These are phyloP conservation scores for Lysiphlebus fabarum DNA, from an alignment of 1,140 invertebrate species.

Conservation along the genomic window DNA sequence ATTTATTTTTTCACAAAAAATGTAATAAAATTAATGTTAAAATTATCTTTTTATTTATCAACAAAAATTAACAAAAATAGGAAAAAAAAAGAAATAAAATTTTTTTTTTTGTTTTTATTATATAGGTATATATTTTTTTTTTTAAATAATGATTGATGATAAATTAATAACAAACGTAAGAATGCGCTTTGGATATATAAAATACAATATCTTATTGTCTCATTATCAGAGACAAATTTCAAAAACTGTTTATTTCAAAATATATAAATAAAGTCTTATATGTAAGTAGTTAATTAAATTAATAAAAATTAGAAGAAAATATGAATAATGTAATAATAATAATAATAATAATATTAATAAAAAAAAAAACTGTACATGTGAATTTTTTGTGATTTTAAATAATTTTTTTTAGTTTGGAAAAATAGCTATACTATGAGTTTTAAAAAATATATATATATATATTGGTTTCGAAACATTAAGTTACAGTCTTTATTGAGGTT, in stretches of 20 bases:
- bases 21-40: not conserved
- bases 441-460: slow-evolving; percentile 21
- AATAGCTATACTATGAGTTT: not conserved
- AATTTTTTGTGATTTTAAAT: slow-evolving; percentile 9
- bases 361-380: not conserved
- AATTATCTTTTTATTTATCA: not conserved
- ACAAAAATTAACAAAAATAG: not conserved
- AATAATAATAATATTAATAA: no score
- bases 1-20: no score
- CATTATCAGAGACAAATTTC: slow-evolving; percentile 29
- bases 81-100: not conserved
- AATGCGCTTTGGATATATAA: slow-evolving; percentile 40
- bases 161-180: slow-evolving; percentile 48
- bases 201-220: slow-evolving; percentile 35
- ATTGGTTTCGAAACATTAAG: slow-evolving; percentile 17
- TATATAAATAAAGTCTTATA: slow-evolving; percentile 47
- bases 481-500: slow-evolving; percentile 4
- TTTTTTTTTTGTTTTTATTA: no score
- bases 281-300: slow-evolving; percentile 41
- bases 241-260: slow-evolving; percentile 29
- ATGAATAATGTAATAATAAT: not conserved
- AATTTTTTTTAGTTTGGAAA: slow-evolving; percentile 12
- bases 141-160: slow-evolving; percentile 34
- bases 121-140: slow-evolving; percentile 24
- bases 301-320: slow-evolving; percentile 29